A percentile compares a stretch with the other conserved stretches of the same genome.
Conservation (phyloP, 2,888 invertebrate species). For the Campoletis raptor region DNA sequence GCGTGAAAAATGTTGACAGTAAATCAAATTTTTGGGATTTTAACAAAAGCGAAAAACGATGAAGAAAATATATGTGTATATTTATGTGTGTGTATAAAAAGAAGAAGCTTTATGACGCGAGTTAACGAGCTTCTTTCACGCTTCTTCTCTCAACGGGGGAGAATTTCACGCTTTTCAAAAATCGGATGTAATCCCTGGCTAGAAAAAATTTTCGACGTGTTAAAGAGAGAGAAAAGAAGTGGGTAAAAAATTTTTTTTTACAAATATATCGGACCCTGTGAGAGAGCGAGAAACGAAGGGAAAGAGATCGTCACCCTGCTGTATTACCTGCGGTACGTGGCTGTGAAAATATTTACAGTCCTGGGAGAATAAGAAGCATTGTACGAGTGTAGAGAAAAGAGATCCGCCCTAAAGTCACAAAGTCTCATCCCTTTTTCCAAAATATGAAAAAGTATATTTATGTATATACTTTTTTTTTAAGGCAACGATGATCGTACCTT, state of each 20-base stretch:
- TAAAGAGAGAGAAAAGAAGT: not conserved
- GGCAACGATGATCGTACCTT: not conserved
- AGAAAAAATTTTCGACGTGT: slow-evolving; percentile 46
- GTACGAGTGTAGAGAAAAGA: slow-evolving; percentile 41
- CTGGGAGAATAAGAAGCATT: slow-evolving; percentile 69
- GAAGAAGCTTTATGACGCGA: slow-evolving; percentile 67
- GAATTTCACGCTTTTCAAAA: slow-evolving; percentile 73
- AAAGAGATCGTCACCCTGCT: slow-evolving; percentile 57
- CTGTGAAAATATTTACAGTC: slow-evolving; percentile 82
- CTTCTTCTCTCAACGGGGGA: slow-evolving; percentile 62
- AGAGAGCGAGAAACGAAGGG: slow-evolving; percentile 18
- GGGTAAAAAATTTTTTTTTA: not conserved
- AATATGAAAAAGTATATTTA: slow-evolving; percentile 34
- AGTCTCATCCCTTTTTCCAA: slow-evolving; percentile 66
- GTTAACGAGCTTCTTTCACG: slow-evolving; percentile 71
- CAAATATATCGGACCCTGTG: not conserved
- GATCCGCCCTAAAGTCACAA: slow-evolving; percentile 59
- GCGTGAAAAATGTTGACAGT: slow-evolving; percentile 45
- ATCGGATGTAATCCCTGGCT: slow-evolving; percentile 70
- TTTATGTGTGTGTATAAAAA: slow-evolving; percentile 2
- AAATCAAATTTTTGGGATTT: slow-evolving; percentile 64
- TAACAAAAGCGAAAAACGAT: slow-evolving; percentile 2
- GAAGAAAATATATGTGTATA: not conserved
- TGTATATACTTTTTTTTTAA: not conserved
- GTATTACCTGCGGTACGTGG: slow-evolving; percentile 74